Evolutionary conservation across 2,888 invertebrate genomes (phyloP).

Genomic region (Hydrotaea cyrtoneurina): DNA sequence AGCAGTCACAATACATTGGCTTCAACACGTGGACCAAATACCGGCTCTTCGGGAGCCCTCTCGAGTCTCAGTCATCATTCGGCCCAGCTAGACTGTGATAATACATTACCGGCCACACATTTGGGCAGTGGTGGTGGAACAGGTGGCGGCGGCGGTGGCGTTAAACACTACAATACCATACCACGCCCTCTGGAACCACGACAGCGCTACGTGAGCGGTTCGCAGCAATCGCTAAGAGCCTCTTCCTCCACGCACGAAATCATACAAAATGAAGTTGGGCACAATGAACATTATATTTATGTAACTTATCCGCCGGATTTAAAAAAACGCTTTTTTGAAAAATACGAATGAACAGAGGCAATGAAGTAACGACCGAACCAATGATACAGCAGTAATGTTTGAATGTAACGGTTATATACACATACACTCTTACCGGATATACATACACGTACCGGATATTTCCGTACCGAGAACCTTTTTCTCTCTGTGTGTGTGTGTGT

Average conservation of each 20-base stretch:
- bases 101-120: conserved; percentile 62
- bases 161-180: conserved; percentile 76
- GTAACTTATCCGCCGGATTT: conserved; percentile 93
- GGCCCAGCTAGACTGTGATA: conserved; percentile 69
- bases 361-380: conserved; percentile 4
- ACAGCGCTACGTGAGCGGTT: conserved; percentile 76
- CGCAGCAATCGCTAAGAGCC: conserved; percentile 77
- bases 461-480: too few relatives aligned
- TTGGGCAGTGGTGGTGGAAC: conserved; percentile 37
- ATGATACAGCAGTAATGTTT: neutral
- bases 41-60: conserved; percentile 62
- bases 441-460: too few relatives aligned
- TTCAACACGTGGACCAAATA: conserved; percentile 67
- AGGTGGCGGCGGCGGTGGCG: conserved; percentile 64
- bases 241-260: conserved; percentile 80
- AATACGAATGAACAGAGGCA: conserved; percentile 73
- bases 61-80: conserved; percentile 63
- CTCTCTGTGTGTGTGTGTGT: too few relatives aligned
- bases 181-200: conserved; percentile 75
- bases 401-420: neutral
- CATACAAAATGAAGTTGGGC: conserved; percentile 82
- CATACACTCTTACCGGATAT: neutral
- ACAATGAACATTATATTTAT: conserved; percentile 91
- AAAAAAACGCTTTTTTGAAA: conserved; percentile 89
- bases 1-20: conserved; percentile 65